Evolutionary conservation across 2,113 vertebrate species (phyloP).

Genomic region (Ictalurus furcatus): DNA sequence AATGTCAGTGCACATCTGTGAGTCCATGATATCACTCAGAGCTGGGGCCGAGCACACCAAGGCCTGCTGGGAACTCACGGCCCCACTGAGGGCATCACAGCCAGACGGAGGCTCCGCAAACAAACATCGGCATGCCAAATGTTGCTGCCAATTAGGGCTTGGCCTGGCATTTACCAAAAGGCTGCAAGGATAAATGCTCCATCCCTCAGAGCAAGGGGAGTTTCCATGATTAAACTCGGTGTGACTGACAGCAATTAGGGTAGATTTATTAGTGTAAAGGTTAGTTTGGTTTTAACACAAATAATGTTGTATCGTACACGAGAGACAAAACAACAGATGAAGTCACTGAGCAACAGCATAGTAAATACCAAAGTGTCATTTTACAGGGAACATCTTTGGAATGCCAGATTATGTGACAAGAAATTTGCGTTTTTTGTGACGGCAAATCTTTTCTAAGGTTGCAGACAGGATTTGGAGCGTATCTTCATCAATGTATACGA

Average conservation of each 20-base stretch:
- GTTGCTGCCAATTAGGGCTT: constrained; percentile 51
- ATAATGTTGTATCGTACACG: constrained; percentile 31
- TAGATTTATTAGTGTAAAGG: constrained; percentile 47
- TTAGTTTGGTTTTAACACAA: constrained; percentile 36
- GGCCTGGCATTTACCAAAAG: constrained; percentile 55
- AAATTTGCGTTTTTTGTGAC: constrained; percentile 49
- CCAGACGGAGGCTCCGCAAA: constrained; percentile 46
- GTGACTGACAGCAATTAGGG: constrained; percentile 44
- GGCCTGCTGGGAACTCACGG: constrained; percentile 54
- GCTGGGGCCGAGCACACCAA: constrained; percentile 23
- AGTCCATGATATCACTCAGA: constrained; percentile 68
- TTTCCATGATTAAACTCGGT: constrained; percentile 22
- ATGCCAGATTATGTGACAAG: constrained; percentile 63
- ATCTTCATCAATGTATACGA: constrained; percentile 65
- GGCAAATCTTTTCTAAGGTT: constrained; percentile 54
- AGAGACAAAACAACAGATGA: constrained; percentile 38
- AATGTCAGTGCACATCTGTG: constrained; percentile 76
- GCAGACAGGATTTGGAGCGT: constrained; percentile 64
- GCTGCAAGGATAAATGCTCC: constrained; percentile 44
- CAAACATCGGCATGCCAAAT: constrained; percentile 49
- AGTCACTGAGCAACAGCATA: constrained; percentile 13
- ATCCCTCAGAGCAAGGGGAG: background rate
- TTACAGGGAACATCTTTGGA: constrained; percentile 18
- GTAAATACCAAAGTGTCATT: constrained; percentile 37
- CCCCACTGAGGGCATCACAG: constrained; percentile 48